These are phyloP conservation scores for Himalopsyche tibetana DNA, from an alignment of 2,888 invertebrate species.

Conservation along the genomic window DNA sequence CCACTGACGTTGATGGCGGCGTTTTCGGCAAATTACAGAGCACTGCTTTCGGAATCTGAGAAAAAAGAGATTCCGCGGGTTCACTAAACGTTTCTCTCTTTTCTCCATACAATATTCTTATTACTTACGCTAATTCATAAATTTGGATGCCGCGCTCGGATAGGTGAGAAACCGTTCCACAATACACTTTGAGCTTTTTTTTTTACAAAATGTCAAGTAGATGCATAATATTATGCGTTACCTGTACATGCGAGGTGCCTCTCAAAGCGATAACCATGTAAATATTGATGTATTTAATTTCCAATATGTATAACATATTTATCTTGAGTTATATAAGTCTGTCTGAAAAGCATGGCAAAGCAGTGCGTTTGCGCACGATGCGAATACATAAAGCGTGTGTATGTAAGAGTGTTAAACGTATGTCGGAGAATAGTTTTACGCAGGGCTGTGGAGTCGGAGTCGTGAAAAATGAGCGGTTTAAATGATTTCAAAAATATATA, in stretches of 20 bases:
- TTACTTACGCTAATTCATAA: conserved; percentile 59
- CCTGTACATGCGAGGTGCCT: background rate
- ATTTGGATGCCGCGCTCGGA: conserved; percentile 46
- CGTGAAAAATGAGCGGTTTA: too few relatives aligned
- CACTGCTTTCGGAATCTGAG: conserved; percentile 36
- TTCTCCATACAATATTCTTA: conserved; percentile 20
- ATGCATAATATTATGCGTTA: background rate
- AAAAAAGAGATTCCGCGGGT: conserved; percentile 47
- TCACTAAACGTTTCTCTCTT: conserved; percentile 41
- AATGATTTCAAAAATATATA: too few relatives aligned
- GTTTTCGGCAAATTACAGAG: conserved; percentile 45
- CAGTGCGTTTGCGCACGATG: too few relatives aligned
- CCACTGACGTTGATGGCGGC: conserved; percentile 13
- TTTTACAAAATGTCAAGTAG: background rate
- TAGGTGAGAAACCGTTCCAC: background rate
- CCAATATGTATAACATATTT: too few relatives aligned
- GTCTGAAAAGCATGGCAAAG: too few relatives aligned
- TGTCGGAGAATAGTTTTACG: too few relatives aligned
- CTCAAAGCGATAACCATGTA: background rate
- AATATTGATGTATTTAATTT: too few relatives aligned
- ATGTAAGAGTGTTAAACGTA: too few relatives aligned
- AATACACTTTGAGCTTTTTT: background rate
- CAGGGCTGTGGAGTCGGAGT: too few relatives aligned
- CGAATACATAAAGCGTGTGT: too few relatives aligned
- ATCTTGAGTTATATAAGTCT: too few relatives aligned